phyloP scores from a whole-genome alignment of 2,797 vertebrate species.

The Delichon dasypus region DNA sequence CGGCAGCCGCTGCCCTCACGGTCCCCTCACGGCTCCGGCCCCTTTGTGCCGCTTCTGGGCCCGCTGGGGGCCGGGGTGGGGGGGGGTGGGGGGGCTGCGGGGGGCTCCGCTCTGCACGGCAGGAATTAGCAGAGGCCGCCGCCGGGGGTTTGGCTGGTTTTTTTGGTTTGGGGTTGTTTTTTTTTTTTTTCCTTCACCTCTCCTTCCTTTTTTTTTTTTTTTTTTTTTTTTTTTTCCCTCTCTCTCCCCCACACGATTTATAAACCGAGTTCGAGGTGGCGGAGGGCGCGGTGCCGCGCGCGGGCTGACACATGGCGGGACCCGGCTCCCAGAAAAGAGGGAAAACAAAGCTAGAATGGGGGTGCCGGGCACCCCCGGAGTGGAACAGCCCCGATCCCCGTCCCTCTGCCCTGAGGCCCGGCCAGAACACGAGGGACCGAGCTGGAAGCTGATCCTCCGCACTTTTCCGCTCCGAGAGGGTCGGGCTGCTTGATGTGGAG shows the following conservation, averaged over 20 bases:
- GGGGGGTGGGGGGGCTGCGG: neutral
- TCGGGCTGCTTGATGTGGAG: neutral
- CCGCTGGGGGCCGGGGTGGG: neutral
- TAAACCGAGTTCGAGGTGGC: neutral
- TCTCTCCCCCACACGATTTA: neutral
- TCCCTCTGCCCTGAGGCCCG: neutral
- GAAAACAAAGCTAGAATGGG: neutral
- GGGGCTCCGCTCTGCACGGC: neutral
- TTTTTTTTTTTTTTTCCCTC: neutral
- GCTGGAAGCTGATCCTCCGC: neutral
- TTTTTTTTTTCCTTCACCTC: neutral
- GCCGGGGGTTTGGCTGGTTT: neutral
- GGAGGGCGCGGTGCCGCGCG: neutral
- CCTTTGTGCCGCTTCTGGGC: conserved; percentile 21
- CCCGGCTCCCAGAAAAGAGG: neutral
- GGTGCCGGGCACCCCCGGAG: neutral
- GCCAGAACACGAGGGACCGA: neutral
- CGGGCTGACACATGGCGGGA: conserved; percentile 2
- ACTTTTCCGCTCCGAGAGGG: neutral
- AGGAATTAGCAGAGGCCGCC: neutral
- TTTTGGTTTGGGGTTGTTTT: neutral
- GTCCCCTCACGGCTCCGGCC: neutral
- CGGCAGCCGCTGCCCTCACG: neutral
- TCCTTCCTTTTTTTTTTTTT: neutral
- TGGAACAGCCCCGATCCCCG: neutral